phyloP scores from a whole-genome alignment of 2,888 invertebrate species.

The Caenorhabditis angaria region DNA sequence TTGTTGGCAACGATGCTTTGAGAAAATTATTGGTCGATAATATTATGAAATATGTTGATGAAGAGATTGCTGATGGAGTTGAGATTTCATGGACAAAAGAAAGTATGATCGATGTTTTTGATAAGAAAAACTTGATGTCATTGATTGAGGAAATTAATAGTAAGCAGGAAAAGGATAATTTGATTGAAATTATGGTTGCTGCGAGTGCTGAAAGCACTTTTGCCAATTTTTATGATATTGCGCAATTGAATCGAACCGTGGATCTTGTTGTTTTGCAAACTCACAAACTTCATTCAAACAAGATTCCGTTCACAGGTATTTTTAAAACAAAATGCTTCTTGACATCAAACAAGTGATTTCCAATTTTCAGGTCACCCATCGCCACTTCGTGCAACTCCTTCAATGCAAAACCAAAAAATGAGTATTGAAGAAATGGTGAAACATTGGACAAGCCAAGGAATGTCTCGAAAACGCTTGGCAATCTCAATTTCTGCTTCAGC shows the following conservation, averaged over 20 bases:
- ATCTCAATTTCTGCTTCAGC: conserved; percentile 27
- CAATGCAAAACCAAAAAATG: conserved; percentile 26
- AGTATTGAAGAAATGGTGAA: conserved; percentile 12
- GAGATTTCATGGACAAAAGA: conserved; percentile 47
- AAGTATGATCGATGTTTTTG: conserved; percentile 26
- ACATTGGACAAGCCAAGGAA: conserved; percentile 12
- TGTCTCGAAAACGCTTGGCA: conserved; percentile 17
- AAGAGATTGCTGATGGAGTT: conserved; percentile 27
- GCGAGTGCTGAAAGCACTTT: conserved; percentile 19
- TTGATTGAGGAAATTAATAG: conserved; percentile 33
- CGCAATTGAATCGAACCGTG: conserved; percentile 35
- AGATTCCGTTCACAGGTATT: conserved; percentile 28
- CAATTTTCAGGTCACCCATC: conserved; percentile 21
- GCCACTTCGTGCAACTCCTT: conserved; percentile 18
- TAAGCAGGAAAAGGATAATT: not conserved
- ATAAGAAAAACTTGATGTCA: conserved; percentile 31
- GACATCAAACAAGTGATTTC: too few species aligned
- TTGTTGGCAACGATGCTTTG: conserved; percentile 25
- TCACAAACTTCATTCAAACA: conserved; percentile 41
- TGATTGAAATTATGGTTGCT: conserved; percentile 14
- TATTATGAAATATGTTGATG: conserved; percentile 11
- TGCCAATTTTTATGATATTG: conserved; percentile 27
- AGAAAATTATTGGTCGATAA: conserved; percentile 23
- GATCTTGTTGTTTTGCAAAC: conserved; percentile 39
- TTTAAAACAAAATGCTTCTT: too few species aligned